phyloP scores from a whole-genome alignment of 2,797 vertebrate species.

The Aldrovandia affinis region DNA sequence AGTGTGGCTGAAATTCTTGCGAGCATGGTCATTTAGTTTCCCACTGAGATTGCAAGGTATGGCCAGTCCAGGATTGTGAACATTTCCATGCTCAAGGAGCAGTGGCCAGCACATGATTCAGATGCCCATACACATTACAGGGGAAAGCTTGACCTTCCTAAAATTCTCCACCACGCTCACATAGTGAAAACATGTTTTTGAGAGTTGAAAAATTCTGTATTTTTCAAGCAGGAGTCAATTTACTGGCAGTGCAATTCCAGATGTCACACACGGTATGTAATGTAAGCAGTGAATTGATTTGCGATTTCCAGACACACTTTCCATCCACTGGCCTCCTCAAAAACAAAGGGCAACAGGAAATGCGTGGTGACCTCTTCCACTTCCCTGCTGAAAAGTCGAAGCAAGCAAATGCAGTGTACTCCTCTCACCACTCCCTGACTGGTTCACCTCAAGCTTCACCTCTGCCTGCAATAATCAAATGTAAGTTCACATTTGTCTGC shows the following conservation, averaged over 20 bases:
- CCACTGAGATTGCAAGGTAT: not conserved
- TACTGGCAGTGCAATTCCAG: not conserved
- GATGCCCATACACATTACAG: not conserved
- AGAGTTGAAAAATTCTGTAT: not conserved
- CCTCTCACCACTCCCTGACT: not conserved
- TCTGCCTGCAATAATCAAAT: not conserved
- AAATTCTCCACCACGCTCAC: not conserved
- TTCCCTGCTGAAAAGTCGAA: not conserved
- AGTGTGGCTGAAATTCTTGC: not conserved
- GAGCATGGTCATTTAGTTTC: not conserved
- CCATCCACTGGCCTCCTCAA: not conserved
- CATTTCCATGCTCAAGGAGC: not conserved
- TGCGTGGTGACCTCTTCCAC: not conserved
- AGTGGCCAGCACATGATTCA: not conserved
- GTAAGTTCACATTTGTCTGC: not conserved
- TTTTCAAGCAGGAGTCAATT: not conserved
- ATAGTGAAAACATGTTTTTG: not conserved
- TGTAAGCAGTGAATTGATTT: not conserved
- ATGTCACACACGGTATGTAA: not conserved
- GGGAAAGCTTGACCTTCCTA: not conserved
- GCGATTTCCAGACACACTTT: too few relatives aligned
- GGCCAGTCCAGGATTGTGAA: not conserved
- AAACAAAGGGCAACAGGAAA: not conserved
- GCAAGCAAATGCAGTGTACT: too few relatives aligned
- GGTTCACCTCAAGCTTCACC: not conserved